Conservation (phyloP, 2,113 vertebrate species). For the Acanthochromis polyacanthus region DNA sequence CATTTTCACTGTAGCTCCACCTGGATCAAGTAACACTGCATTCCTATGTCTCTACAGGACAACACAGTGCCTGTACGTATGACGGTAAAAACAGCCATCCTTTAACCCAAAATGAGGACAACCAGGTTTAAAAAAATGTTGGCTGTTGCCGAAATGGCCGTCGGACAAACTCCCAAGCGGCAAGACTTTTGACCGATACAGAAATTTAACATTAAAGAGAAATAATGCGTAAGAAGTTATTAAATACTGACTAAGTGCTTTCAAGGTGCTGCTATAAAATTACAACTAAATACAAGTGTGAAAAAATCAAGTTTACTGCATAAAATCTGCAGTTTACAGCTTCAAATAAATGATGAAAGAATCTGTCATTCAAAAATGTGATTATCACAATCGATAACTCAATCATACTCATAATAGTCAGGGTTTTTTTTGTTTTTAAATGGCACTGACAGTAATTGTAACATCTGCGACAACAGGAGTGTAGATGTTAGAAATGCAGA, state of each 20-base stretch:
- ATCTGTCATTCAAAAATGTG: not conserved
- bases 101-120: not conserved
- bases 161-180: not conserved
- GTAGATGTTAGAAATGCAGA: not conserved
- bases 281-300: not conserved
- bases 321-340: not conserved
- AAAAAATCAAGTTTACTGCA: not conserved
- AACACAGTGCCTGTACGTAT: not conserved
- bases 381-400: not conserved
- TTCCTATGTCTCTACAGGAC: not conserved
- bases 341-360: no score
- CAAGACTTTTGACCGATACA: not conserved
- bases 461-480: constrained; percentile 25
- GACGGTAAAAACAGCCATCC: not conserved
- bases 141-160: no score
- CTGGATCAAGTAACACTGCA: constrained; percentile 5
- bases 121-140: no score
- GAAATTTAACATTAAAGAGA: no score
- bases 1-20: not conserved
- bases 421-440: not conserved
- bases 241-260: not conserved
- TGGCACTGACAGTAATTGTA: constrained; percentile 15
- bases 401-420: not conserved
- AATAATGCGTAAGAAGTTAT: not conserved
- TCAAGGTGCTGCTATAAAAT: not conserved